Conservation (phyloP, 64 coral and sea anemone genomes). For the Stichodactyla helianthus region DNA sequence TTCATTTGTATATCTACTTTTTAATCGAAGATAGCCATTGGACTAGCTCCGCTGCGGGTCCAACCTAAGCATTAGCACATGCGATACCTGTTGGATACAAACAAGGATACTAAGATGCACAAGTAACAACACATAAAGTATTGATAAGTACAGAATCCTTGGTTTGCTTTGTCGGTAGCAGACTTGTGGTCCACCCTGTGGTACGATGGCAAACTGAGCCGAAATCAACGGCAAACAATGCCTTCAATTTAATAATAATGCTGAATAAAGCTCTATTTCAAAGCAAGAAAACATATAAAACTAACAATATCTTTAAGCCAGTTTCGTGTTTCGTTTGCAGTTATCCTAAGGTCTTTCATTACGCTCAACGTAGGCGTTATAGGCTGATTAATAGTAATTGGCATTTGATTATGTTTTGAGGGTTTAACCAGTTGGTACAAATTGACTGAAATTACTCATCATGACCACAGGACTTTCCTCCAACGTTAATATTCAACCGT, state of each 20-base stretch:
- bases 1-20: background rate
- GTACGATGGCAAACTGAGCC: background rate
- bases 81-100: background rate
- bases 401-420: conserved; percentile 18
- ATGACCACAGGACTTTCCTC: background rate
- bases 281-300: background rate
- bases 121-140: conserved; percentile 10
- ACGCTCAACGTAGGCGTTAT: background rate
- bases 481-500: background rate
- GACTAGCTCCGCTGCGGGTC: background rate
- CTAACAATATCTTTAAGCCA: background rate
- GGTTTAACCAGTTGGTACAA: conserved; percentile 7
- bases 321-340: background rate
- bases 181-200: background rate
- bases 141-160: background rate
- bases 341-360: background rate
- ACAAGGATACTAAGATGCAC: background rate
- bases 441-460: conserved; percentile 5
- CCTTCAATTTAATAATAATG: background rate
- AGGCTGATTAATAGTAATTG: conserved; percentile 17
- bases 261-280: background rate
- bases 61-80: conserved; percentile 4
- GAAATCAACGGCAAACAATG: background rate
- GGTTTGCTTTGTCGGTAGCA: background rate
- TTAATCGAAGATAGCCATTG: background rate